phyloP scores from a whole-genome alignment of 2,113 vertebrate genomes.

The Pholis gunnellus region DNA sequence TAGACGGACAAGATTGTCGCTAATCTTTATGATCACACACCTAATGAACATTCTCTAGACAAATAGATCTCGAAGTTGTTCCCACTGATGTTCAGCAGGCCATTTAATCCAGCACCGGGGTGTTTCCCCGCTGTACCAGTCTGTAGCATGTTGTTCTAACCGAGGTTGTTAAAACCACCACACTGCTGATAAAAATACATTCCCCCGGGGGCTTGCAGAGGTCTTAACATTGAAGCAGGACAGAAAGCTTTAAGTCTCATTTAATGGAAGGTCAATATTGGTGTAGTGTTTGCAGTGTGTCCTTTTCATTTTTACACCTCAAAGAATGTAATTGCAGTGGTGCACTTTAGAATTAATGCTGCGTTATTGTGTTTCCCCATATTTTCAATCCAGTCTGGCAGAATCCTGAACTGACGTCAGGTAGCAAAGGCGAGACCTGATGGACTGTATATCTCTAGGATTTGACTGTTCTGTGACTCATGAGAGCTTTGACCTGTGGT shows the following conservation, averaged over 20 bases:
- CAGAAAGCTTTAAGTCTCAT: conserved; percentile 73
- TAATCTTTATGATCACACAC: conserved; percentile 72
- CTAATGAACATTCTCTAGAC: conserved; percentile 61
- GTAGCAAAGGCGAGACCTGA: background rate
- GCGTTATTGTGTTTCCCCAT: conserved; percentile 39
- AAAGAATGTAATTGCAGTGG: conserved; percentile 44
- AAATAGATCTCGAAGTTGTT: conserved; percentile 69
- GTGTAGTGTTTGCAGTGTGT: conserved; percentile 56
- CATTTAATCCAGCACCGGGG: conserved; percentile 58
- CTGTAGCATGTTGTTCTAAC: conserved; percentile 78
- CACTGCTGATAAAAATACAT: conserved; percentile 65
- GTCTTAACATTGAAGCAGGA: conserved; percentile 60
- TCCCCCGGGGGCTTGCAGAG: conserved; percentile 49
- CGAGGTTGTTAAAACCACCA: conserved; percentile 74
- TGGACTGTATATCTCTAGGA: background rate
- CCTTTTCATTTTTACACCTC: conserved; percentile 73
- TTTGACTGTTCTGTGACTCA: background rate
- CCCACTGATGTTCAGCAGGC: conserved; percentile 62
- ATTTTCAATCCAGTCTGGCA: conserved; percentile 4
- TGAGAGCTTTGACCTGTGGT: conserved; percentile 2
- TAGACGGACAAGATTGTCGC: conserved; percentile 41
- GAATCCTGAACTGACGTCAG: conserved; percentile 12
- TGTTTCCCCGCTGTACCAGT: conserved; percentile 66
- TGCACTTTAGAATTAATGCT: conserved; percentile 46
- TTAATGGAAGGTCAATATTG: conserved; percentile 84